Percentiles rank a stretch among this genome's conserved stretches.
Evolutionary conservation across 2,113 vertebrate genomes (phyloP).

Genomic region (Dolichotis patagonum): DNA sequence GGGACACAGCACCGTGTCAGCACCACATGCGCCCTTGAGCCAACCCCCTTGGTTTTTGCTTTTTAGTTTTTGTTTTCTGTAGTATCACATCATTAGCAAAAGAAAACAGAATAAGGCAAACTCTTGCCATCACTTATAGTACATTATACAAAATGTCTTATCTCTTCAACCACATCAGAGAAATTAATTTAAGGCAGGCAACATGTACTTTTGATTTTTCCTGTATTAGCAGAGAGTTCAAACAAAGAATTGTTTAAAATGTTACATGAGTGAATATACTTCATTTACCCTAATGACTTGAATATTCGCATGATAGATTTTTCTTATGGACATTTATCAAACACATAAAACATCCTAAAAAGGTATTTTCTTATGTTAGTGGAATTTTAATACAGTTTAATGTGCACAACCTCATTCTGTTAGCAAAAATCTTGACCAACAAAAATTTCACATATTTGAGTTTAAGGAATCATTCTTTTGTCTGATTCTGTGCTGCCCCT

Average conservation of each 20-base stretch:
- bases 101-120: background rate
- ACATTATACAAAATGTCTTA: background rate
- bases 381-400: conserved; percentile 14
- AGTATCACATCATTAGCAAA: too few species aligned
- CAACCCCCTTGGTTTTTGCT: background rate
- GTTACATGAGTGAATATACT: background rate
- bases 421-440: background rate
- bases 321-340: background rate
- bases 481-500: background rate
- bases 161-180: background rate
- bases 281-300: background rate
- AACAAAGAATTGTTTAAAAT: background rate
- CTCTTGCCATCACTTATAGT: background rate
- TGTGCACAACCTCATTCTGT: background rate
- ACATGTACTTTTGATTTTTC: background rate
- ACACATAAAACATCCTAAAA: background rate
- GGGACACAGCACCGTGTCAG: too few species aligned
- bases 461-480: background rate
- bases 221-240: background rate
- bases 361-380: background rate
- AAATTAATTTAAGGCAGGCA: background rate
- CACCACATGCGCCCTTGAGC: background rate
- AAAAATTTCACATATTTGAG: background rate
- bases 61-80: background rate
- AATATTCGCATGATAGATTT: background rate